These are phyloP conservation scores for Chiridota heheva DNA, from an alignment of 35 echinoderm and acorn worm genomes.

Conservation along the genomic window DNA sequence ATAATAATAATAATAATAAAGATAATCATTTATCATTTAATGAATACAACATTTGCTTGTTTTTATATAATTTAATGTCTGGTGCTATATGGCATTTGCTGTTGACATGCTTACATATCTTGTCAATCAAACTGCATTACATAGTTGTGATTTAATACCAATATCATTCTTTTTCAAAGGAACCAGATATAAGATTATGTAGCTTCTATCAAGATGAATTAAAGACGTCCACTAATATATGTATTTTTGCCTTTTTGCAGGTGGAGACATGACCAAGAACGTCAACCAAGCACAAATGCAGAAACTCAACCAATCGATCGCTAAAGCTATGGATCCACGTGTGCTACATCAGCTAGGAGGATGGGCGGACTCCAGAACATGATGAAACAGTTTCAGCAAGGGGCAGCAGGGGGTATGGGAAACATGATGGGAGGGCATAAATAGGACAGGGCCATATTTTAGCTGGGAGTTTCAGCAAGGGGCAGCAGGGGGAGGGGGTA, in stretches of 20 bases:
- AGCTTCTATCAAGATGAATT: not conserved
- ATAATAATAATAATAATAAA: no score
- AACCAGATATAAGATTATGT: no score
- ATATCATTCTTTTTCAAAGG: no score
- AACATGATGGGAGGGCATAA: conserved; percentile 71
- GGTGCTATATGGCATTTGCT: no score
- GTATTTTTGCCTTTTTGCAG: conserved; percentile 45
- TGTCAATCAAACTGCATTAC: no score
- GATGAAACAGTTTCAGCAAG: conserved; percentile 99
- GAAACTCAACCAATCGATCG: conserved; percentile 95
- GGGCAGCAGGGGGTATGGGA: conserved; percentile 60
- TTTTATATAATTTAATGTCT: no score
- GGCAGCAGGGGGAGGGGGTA: conserved; percentile 60
- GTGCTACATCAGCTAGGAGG: conserved; percentile 97
- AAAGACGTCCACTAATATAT: not conserved
- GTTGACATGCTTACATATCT: no score
- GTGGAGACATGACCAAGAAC: conserved; percentile 98
- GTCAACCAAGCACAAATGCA: conserved; percentile 98
- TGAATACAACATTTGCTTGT: no score
- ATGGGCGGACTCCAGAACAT: conserved; percentile 98
- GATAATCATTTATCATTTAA: no score
- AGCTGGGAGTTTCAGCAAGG: conserved; percentile 93
- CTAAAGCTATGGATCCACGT: conserved; percentile 94
- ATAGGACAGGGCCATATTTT: conserved; percentile 62
- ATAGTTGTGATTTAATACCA: no score